A percentile compares a stretch with the other conserved stretches of the same genome.
Evolutionary conservation across 2,113 vertebrate species (phyloP).

Genomic region (Paramisgurnus dabryanus): DNA sequence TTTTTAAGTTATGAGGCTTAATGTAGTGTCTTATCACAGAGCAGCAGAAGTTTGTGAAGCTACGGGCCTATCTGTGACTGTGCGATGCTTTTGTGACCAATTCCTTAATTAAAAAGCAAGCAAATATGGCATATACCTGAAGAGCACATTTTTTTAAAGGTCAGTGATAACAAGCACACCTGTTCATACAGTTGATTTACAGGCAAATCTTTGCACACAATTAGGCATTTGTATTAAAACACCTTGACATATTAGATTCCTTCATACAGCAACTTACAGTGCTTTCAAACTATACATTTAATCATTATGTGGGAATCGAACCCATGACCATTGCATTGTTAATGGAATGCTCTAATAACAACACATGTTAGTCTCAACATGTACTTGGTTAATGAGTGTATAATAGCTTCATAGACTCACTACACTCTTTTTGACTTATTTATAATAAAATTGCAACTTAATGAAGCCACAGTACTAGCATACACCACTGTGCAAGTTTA

Average conservation of each 20-base stretch:
- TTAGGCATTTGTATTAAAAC: too few species aligned
- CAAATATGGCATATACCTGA: neutral
- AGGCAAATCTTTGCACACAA: neutral
- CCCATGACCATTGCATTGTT: too few species aligned
- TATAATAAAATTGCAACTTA: neutral
- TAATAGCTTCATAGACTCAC: neutral
- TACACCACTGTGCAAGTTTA: too few species aligned
- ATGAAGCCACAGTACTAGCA: neutral
- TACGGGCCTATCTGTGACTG: constrained; percentile 18
- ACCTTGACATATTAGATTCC: neutral
- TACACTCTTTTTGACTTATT: neutral
- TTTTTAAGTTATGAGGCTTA: constrained; percentile 44
- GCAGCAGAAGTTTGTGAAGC: constrained; percentile 36
- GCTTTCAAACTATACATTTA: too few species aligned
- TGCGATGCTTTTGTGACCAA: constrained; percentile 29
- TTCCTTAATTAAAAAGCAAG: constrained; percentile 24
- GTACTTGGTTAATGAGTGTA: neutral
- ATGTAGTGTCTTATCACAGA: constrained; percentile 46
- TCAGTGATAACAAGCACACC: neutral
- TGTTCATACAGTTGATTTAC: neutral
- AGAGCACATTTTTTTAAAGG: constrained; percentile 5
- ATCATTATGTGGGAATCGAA: too few species aligned
- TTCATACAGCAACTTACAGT: too few species aligned
- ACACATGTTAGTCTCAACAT: too few species aligned
- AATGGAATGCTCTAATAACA: too few species aligned